Evolutionary conservation across 2,797 vertebrate genomes (phyloP).

Genomic region (Neopelma chrysocephalum): DNA sequence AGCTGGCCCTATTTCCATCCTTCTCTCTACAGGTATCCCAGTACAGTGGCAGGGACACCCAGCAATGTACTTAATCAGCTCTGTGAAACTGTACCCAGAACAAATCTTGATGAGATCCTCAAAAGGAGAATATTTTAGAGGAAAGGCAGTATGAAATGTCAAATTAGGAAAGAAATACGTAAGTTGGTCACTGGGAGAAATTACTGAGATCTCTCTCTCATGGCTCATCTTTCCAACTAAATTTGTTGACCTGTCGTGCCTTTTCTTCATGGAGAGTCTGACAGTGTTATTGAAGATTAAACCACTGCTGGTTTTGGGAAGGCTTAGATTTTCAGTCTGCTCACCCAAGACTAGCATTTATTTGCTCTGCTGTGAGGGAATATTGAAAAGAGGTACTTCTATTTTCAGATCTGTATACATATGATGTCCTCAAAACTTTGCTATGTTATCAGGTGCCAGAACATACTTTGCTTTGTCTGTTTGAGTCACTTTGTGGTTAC

Average conservation of each 20-base stretch:
- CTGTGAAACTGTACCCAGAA: not conserved
- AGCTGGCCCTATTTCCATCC: not conserved
- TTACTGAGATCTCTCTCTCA: not conserved
- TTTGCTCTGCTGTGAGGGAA: not conserved
- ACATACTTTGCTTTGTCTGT: not conserved
- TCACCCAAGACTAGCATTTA: not conserved
- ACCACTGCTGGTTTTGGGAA: not conserved
- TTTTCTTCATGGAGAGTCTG: not conserved
- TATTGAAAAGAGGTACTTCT: not conserved
- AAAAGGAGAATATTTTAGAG: not conserved
- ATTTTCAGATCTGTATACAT: not conserved
- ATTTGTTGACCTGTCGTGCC: not conserved
- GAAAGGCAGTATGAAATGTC: not conserved
- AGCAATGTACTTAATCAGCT: not conserved
- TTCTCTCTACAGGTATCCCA: not conserved
- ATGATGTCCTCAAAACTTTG: not conserved
- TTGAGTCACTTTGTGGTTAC: not conserved
- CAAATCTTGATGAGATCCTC: not conserved
- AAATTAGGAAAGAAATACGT: not conserved
- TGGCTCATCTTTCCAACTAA: not conserved
- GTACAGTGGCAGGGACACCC: not conserved
- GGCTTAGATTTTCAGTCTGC: not conserved
- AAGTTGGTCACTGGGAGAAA: not conserved
- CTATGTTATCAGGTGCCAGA: not conserved
- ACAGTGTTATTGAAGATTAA: not conserved